Percentiles rank a stretch among this genome's conserved stretches.
Conservation (phyloP, 1,140 invertebrate species). For the Atopsyche davidsoni region DNA sequence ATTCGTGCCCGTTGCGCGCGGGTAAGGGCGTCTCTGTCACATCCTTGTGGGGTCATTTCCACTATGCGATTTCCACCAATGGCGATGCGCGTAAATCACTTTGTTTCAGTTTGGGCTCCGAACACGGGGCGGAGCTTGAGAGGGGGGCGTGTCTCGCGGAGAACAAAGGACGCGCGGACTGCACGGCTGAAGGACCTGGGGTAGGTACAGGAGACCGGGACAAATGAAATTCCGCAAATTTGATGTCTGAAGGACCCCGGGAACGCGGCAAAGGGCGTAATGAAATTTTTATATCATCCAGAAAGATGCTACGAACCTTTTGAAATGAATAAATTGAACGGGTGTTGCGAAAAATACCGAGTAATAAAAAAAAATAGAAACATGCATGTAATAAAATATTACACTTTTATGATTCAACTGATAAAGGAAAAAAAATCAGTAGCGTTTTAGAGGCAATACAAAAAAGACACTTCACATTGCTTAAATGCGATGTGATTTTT, state of each 20-base stretch:
- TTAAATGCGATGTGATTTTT: too few relatives aligned
- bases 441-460: too few relatives aligned
- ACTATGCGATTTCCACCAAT: slow-evolving; percentile 10
- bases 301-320: too few relatives aligned
- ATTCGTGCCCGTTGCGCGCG: background rate
- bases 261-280: slow-evolving; percentile 5
- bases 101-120: slow-evolving; percentile 4
- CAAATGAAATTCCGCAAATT: slow-evolving; percentile 30
- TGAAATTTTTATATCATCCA: slow-evolving; percentile 31
- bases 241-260: slow-evolving; percentile 11
- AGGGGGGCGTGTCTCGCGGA: slow-evolving; percentile 12
- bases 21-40: slow-evolving; percentile 3
- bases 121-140: slow-evolving; percentile 9
- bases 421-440: too few relatives aligned
- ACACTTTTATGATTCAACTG: too few relatives aligned
- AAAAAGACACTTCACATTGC: too few relatives aligned
- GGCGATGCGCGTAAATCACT: slow-evolving; percentile 12
- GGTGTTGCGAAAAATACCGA: background rate
- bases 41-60: slow-evolving; percentile 2
- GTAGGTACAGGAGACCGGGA: slow-evolving; percentile 18
- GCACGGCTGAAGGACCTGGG: slow-evolving; percentile 30
- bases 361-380: too few relatives aligned
- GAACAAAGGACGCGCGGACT: slow-evolving; percentile 22
- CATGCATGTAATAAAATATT: too few relatives aligned
- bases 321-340: too few relatives aligned